phyloP scores from a whole-genome alignment of 2,888 invertebrate genomes.

The Dione vanillae region DNA sequence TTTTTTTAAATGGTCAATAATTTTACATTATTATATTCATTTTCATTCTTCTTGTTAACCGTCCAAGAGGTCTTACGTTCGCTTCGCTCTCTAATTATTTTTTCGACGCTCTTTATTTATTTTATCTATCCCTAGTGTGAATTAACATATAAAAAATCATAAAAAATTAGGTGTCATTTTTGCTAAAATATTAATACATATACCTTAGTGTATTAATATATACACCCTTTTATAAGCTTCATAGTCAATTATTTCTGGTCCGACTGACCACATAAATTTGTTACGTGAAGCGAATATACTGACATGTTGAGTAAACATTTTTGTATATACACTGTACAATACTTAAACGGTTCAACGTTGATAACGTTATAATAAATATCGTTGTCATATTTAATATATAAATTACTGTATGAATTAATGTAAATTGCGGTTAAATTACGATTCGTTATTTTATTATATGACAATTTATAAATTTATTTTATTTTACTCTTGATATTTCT shows the following conservation, averaged over 20 bases:
- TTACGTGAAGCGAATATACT: slow-evolving; percentile 47
- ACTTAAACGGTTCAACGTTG: slow-evolving; percentile 12
- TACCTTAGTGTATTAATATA: slow-evolving; percentile 31
- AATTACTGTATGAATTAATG: slow-evolving; percentile 2
- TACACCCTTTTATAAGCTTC: slow-evolving; percentile 59
- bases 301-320: slow-evolving; percentile 32
- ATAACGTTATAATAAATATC: slow-evolving; percentile 14
- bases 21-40: too few relatives aligned
- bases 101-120: too few relatives aligned
- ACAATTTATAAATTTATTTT: neutral
- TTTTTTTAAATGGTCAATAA: too few relatives aligned
- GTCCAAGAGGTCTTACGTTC: too few relatives aligned
- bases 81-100: too few relatives aligned
- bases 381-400: neutral
- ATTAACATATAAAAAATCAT: too few relatives aligned
- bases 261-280: slow-evolving; percentile 61
- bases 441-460: neutral
- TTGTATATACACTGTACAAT: slow-evolving; percentile 11
- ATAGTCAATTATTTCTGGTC: slow-evolving; percentile 65
- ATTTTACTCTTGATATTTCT: too few relatives aligned
- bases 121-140: too few relatives aligned
- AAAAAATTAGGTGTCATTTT: too few relatives aligned
- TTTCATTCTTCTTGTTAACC: too few relatives aligned
- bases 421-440: neutral
- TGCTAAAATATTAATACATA: neutral